Evolutionary conservation across 2,113 vertebrate species (phyloP).

Genomic region (Myrmecophaga tridactyla): DNA sequence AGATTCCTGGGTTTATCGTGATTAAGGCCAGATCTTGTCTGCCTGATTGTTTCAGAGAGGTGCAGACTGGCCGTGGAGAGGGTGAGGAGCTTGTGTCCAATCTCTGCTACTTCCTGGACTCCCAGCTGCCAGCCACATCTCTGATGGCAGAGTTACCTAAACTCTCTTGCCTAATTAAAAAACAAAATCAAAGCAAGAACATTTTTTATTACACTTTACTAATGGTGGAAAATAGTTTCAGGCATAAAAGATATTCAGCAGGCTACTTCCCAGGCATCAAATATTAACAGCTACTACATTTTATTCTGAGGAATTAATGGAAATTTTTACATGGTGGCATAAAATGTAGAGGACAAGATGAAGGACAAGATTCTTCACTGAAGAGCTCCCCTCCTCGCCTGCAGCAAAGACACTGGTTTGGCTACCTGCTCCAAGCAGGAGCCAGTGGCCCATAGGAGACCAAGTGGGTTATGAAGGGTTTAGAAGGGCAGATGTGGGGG

Average conservation of each 20-base stretch:
- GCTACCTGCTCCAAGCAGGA: background rate
- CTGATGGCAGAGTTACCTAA: background rate
- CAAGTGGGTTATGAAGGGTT: background rate
- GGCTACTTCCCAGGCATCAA: slow-evolving; percentile 61
- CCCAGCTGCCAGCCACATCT: background rate
- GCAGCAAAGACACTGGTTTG: background rate
- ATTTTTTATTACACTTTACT: slow-evolving; percentile 56
- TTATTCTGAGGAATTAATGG: slow-evolving; percentile 75
- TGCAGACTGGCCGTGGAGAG: background rate
- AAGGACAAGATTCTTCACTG: slow-evolving; percentile 49
- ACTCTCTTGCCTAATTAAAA: slow-evolving; percentile 60
- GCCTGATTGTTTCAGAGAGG: background rate
- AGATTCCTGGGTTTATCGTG: background rate
- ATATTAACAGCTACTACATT: slow-evolving; percentile 74
- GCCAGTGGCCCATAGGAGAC: background rate
- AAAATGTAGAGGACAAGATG: slow-evolving; percentile 58
- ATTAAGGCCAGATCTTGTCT: background rate
- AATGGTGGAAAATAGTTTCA: slow-evolving; percentile 61
- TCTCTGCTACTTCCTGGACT: background rate
- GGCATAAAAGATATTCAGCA: slow-evolving; percentile 61
- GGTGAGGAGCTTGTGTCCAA: background rate
- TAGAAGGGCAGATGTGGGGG: background rate
- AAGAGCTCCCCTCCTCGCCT: background rate
- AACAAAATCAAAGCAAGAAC: slow-evolving; percentile 63
- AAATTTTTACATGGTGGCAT: slow-evolving; percentile 61